Conservation (phyloP, 1,140 invertebrate genomes). For the Drosophila pseudoobscura region DNA sequence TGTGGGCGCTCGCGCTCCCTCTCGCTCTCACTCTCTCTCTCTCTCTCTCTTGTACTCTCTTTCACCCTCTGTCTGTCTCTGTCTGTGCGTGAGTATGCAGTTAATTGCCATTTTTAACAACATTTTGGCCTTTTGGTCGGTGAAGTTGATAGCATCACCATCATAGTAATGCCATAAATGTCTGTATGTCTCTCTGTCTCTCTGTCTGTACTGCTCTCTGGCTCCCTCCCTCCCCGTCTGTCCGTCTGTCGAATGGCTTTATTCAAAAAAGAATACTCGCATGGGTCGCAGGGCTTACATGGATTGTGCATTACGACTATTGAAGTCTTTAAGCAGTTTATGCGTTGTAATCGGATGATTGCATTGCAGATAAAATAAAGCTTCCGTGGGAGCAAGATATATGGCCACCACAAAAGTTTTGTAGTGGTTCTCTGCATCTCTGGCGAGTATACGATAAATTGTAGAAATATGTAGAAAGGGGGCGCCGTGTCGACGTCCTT, state of each 20-base stretch:
- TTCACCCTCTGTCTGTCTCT: neutral
- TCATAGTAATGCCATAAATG: conserved; percentile 42
- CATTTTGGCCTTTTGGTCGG: conserved; percentile 46
- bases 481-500: neutral
- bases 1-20: conserved; percentile 2
- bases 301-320: conserved; percentile 18
- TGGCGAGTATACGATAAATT: conserved; percentile 10
- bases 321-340: conserved; percentile 29
- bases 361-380: conserved; percentile 1
- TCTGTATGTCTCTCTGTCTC: neutral
- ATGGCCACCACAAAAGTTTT: conserved; percentile 13
- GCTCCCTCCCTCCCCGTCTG: neutral
- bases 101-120: conserved; percentile 68
- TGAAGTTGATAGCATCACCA: conserved; percentile 23
- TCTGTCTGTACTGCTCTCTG: neutral
- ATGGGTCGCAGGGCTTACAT: neutral
- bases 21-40: neutral
- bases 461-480: conserved; percentile 1
- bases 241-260: neutral
- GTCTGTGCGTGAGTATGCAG: conserved; percentile 31
- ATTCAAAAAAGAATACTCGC: conserved; percentile 5
- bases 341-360: conserved; percentile 22
- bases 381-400: neutral
- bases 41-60: neutral
- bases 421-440: neutral